These are phyloP conservation scores for Nilaparvata lugens DNA, from an alignment of 1,140 invertebrate genomes.

Conservation along the genomic window DNA sequence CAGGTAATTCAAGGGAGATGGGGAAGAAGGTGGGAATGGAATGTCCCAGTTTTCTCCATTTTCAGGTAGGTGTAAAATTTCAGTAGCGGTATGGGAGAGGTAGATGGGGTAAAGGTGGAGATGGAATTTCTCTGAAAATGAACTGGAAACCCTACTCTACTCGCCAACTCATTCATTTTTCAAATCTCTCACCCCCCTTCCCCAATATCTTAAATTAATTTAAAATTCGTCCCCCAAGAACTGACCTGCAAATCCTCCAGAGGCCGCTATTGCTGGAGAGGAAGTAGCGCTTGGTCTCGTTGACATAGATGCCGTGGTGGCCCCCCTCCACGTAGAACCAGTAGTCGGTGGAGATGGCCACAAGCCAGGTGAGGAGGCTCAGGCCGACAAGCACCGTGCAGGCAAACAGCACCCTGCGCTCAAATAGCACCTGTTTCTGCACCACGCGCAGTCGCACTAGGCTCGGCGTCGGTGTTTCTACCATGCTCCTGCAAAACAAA, in stretches of 20 bases:
- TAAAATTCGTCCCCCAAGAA: no score
- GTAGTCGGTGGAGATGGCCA: slow-evolving; percentile 61
- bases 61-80: no score
- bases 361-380: slow-evolving; percentile 57
- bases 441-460: background rate
- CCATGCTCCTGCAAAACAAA: background rate
- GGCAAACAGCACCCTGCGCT: slow-evolving; percentile 55
- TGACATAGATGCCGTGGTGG: slow-evolving; percentile 43
- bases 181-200: no score
- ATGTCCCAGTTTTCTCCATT: no score
- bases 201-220: no score
- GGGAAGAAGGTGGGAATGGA: no score
- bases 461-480: background rate
- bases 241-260: slow-evolving; percentile 50
- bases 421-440: slow-evolving; percentile 39
- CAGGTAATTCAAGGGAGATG: no score
- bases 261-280: slow-evolving; percentile 53
- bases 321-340: slow-evolving; percentile 55
- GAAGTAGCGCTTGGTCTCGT: slow-evolving; percentile 44
- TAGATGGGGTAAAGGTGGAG: no score
- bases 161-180: no score
- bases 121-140: no score
- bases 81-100: no score
- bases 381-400: slow-evolving; percentile 58
- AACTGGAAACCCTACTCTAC: no score